Percentiles rank a stretch among this genome's conserved stretches.
Evolutionary conservation across 2,797 vertebrate species (phyloP).

Genomic region (Carapus acus): DNA sequence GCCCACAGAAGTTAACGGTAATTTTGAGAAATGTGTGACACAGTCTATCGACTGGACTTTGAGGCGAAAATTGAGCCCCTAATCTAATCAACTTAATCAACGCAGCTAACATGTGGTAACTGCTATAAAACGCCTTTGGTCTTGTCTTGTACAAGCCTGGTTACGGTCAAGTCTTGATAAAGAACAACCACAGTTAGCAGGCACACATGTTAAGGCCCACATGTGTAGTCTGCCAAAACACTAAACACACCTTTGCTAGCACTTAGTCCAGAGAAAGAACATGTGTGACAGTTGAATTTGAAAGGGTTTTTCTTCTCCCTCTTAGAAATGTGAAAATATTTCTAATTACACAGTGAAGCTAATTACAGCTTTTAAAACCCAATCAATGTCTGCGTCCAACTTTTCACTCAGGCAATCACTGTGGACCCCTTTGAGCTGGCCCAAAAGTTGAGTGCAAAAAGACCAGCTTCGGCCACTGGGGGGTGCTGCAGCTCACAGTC

Average conservation of each 20-base stretch:
- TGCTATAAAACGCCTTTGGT: conserved; percentile 37
- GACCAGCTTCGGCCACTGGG: conserved; percentile 55
- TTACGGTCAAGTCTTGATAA: conserved; percentile 30
- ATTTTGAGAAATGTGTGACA: not conserved
- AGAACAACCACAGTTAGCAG: conserved; percentile 26
- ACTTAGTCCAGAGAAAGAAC: too few species aligned
- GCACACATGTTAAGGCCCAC: not conserved
- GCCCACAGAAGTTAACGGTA: not conserved
- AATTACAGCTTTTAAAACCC: not conserved
- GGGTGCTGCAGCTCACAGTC: conserved; percentile 69
- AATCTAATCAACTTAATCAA: conserved; percentile 24
- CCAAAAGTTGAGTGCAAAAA: conserved; percentile 39
- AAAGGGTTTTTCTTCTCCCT: not conserved
- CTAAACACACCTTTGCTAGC: too few species aligned
- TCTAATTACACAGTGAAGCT: not conserved
- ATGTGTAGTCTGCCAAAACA: not conserved
- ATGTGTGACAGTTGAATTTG: too few species aligned
- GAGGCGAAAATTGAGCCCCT: conserved; percentile 14
- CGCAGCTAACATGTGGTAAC: conserved; percentile 25
- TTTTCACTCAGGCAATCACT: conserved; percentile 54
- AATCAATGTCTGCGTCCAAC: conserved; percentile 21
- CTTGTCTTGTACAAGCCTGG: conserved; percentile 20
- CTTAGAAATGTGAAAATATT: not conserved
- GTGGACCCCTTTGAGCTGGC: conserved; percentile 71
- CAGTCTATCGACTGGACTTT: conserved; percentile 44